A percentile compares a stretch with the other conserved stretches of the same genome.
Evolutionary conservation across 2,797 vertebrate genomes (phyloP).

Genomic region (Geotrypetes seraphini): DNA sequence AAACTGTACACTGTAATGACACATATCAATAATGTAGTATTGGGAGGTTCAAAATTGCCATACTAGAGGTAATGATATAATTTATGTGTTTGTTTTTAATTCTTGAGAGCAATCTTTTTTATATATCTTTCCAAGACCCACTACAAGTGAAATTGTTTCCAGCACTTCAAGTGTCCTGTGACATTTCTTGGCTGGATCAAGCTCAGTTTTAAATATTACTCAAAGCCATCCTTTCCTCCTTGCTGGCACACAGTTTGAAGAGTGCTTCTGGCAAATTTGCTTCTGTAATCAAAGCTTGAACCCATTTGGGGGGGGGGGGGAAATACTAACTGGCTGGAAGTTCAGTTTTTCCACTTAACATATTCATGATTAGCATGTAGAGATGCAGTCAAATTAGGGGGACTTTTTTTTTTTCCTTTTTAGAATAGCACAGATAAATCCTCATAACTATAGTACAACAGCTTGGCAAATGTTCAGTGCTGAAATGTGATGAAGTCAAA

Average conservation of each 20-base stretch:
- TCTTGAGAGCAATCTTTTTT: conserved; percentile 2
- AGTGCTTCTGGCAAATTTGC: conserved; percentile 58
- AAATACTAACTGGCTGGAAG: conserved; percentile 53
- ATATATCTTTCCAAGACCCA: background rate
- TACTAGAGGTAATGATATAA: no score
- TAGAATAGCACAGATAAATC: conserved; percentile 67
- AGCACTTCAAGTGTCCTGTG: background rate
- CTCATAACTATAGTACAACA: conserved; percentile 69
- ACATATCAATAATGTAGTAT: no score
- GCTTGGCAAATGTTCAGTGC: conserved; percentile 55
- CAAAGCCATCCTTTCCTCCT: conserved; percentile 37
- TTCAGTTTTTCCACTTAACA: conserved; percentile 60
- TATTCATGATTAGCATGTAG: conserved; percentile 64
- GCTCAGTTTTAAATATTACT: conserved; percentile 5
- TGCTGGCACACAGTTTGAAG: conserved; percentile 33
- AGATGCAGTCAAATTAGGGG: conserved; percentile 64
- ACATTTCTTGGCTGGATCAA: conserved; percentile 10
- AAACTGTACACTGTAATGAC: no score
- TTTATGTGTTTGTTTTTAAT: conserved; percentile 2
- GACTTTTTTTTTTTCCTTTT: no score
- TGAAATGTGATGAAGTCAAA: conserved; percentile 66
- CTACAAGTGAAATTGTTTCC: background rate
- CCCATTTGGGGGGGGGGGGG: conserved; percentile 59
- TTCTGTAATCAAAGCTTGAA: conserved; percentile 65
- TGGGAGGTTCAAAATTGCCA: no score